Evolutionary conservation across 1,140 invertebrate species (phyloP).

Genomic region (Drosophila kurseongensis): DNA sequence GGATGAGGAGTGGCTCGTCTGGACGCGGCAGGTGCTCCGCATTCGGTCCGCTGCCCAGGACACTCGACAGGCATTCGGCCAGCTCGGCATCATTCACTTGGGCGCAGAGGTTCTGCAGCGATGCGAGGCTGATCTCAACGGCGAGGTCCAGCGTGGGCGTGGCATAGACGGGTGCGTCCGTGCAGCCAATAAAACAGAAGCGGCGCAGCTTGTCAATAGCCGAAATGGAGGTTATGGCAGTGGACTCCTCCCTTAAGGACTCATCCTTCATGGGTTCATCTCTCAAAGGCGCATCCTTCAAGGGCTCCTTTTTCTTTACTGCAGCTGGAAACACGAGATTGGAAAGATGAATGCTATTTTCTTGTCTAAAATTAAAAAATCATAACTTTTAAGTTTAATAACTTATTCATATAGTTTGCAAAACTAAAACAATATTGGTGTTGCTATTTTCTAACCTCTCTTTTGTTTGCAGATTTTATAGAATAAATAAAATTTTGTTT

Average conservation of each 20-base stretch:
- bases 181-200: conserved; percentile 71
- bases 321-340: neutral
- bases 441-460: no score
- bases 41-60: conserved; percentile 22
- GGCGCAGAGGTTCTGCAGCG: conserved; percentile 27
- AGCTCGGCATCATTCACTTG: conserved; percentile 30
- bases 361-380: no score
- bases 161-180: conserved; percentile 61
- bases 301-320: neutral
- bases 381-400: no score
- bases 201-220: conserved; percentile 53
- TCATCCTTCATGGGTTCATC: neutral
- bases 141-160: conserved; percentile 22
- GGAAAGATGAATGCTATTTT: neutral
- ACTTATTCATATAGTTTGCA: no score
- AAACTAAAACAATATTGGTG: neutral
- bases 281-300: neutral
- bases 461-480: no score
- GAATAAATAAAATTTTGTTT: neutral
- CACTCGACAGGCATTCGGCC: conserved; percentile 30
- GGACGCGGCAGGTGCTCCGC: conserved; percentile 40
- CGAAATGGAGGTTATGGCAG: conserved; percentile 2
- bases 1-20: conserved; percentile 71
- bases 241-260: neutral
- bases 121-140: conserved; percentile 19